Conservation (phyloP, 2,797 vertebrate species). For the Chloroceryle amazona region DNA sequence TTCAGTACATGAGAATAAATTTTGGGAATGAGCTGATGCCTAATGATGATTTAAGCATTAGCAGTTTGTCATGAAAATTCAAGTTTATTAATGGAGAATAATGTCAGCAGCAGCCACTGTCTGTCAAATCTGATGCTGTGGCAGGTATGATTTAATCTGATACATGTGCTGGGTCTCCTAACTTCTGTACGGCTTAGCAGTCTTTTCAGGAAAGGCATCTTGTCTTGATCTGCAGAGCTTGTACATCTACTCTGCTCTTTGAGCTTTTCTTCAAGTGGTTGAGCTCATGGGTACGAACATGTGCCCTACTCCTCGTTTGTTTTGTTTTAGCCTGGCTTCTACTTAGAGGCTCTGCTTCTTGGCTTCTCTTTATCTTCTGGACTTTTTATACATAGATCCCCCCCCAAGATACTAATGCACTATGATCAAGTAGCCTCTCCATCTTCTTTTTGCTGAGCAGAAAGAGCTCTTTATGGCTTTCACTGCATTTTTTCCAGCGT, state of each 20-base stretch:
- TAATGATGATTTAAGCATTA: background rate
- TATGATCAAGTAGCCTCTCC: background rate
- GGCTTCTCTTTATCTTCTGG: background rate
- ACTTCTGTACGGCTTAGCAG: background rate
- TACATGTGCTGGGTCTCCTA: background rate
- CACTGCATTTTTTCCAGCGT: constrained; percentile 42
- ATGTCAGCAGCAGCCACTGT: background rate
- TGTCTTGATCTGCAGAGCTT: background rate
- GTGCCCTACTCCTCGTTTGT: background rate
- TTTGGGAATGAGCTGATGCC: background rate
- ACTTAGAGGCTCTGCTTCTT: background rate
- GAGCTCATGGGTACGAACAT: background rate
- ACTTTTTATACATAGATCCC: background rate
- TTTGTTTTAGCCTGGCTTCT: background rate
- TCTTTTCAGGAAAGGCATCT: background rate
- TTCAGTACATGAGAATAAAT: background rate
- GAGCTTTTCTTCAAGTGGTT: background rate
- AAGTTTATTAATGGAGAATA: background rate
- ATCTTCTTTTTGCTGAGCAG: background rate
- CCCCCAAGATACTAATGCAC: background rate
- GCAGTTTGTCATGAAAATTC: background rate
- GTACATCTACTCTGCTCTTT: background rate
- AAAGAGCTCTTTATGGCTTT: constrained; percentile 24
- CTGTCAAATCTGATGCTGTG: background rate
- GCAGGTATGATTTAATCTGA: background rate